Evolutionary conservation across 2,797 vertebrate species (phyloP), one percentile per base, ranked within the genome.

Genomic region (Aselliscus stoliczkanus): DNA sequence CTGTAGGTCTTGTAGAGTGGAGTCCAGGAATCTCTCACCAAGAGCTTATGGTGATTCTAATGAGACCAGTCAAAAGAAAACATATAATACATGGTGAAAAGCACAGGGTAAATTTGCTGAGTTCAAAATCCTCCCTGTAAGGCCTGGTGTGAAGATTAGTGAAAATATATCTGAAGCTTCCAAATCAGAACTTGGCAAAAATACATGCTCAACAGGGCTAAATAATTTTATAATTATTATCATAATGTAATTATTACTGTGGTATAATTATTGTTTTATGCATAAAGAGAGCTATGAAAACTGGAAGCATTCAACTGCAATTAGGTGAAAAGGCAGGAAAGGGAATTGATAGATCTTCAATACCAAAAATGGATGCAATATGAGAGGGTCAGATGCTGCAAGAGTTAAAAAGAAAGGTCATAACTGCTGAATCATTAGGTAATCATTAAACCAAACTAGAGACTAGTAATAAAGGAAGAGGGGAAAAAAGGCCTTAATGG

Each of bases 391-490:
- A 93, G 89, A 91, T 77, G 87, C 60, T 76, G 6, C 21, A 85
- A 77, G n/a, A 91, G 58, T 86, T 94, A 72, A 87, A 73, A 54
- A 69, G 64, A 82, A 90, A 62, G 25, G 20, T 75, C 23, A 9
- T 72, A 94, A 88, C 25, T 77, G 76, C 37, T 47, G 60, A 96
- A 90, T 95, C 90, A 91, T 50, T 69, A 83, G 54, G 64, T 80
- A 97, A 96, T 96, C 69, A 93, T 97, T 96, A 97, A 97, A 80
- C 79, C 56, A 89, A 96, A 56, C 69, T 76, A 90, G 65, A 96
- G 60, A n/a, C 82, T 90, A 96, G 86, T 31, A 95, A 83, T 52
- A 58, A 93, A 92, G 17, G 13, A 87, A 90, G 76, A 39, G 2
- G 34, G n/a, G 0, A 2, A 1, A 17, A 47, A 90, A 54, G 39